phyloP scores from a whole-genome alignment of 2,888 invertebrate genomes.

The Sarcophaga carnaria region DNA sequence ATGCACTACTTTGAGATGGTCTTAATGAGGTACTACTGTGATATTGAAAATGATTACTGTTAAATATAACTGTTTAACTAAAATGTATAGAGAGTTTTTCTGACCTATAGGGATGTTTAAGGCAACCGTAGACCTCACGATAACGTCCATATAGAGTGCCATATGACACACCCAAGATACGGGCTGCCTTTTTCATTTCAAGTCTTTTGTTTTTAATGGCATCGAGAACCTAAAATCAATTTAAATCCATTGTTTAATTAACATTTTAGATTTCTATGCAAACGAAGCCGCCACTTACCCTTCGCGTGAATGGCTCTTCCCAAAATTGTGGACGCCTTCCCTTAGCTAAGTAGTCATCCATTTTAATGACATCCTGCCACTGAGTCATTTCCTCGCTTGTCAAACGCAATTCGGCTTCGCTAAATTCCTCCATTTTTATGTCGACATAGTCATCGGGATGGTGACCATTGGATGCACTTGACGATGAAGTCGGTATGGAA shows the following conservation, averaged over 20 bases:
- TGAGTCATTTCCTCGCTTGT: conserved; percentile 80
- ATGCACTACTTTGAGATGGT: conserved; percentile 72
- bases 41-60: conserved; percentile 16
- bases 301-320: conserved; percentile 94
- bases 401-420: conserved; percentile 76
- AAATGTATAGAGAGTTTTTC: conserved; percentile 12
- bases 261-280: background rate
- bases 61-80: background rate
- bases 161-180: conserved; percentile 94
- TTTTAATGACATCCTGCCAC: conserved; percentile 88
- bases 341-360: conserved; percentile 93
- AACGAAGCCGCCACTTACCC: conserved; percentile 80
- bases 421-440: conserved; percentile 78
- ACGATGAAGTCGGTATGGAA: conserved; percentile 69
- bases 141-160: conserved; percentile 95
- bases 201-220: conserved; percentile 94
- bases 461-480: conserved; percentile 70
- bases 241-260: background rate
- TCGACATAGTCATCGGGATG: conserved; percentile 74
- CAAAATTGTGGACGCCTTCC: conserved; percentile 95
- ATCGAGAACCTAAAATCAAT: conserved; percentile 87
- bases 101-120: conserved; percentile 93
- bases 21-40: conserved; percentile 75
- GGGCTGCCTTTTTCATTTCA: conserved; percentile 96
- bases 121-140: conserved; percentile 93